phyloP scores from a whole-genome alignment of 2,888 invertebrate species.

The Seira sanloemensis region DNA sequence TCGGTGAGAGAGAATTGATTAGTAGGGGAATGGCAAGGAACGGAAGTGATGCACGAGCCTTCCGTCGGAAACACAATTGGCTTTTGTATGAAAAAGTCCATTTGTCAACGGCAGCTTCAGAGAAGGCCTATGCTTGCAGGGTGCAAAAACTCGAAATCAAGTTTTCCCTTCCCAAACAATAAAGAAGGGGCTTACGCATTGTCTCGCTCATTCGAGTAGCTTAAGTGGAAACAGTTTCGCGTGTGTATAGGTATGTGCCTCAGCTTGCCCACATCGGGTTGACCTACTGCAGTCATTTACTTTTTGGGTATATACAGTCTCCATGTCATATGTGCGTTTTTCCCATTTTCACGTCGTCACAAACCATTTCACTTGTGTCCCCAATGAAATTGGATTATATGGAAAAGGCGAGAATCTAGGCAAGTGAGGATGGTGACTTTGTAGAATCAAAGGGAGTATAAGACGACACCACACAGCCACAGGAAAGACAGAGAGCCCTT shows the following conservation, averaged over 20 bases:
- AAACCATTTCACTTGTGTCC: not conserved
- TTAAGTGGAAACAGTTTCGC: not conserved
- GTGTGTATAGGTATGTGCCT: not conserved
- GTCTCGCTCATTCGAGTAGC: not conserved
- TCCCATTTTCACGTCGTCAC: conserved; percentile 10
- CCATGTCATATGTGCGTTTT: conserved; percentile 1
- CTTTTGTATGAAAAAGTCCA: not conserved
- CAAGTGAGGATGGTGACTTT: not conserved
- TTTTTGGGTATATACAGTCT: not conserved
- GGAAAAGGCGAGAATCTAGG: not conserved
- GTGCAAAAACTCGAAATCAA: too few species aligned
- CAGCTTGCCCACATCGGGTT: not conserved
- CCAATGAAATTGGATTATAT: not conserved
- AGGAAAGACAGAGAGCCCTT: not conserved
- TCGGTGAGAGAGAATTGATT: not conserved
- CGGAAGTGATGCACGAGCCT: not conserved
- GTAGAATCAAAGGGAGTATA: not conserved
- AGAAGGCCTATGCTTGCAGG: too few species aligned
- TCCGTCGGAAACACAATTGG: not conserved
- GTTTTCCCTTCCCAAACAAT: not conserved
- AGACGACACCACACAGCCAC: not conserved
- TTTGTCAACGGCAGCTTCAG: not conserved
- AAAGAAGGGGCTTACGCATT: not conserved
- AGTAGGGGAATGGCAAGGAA: not conserved
- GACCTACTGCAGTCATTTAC: conserved; percentile 14